phyloP scores from a whole-genome alignment of 1,140 invertebrate genomes.

The Hirudo medicinalis region DNA sequence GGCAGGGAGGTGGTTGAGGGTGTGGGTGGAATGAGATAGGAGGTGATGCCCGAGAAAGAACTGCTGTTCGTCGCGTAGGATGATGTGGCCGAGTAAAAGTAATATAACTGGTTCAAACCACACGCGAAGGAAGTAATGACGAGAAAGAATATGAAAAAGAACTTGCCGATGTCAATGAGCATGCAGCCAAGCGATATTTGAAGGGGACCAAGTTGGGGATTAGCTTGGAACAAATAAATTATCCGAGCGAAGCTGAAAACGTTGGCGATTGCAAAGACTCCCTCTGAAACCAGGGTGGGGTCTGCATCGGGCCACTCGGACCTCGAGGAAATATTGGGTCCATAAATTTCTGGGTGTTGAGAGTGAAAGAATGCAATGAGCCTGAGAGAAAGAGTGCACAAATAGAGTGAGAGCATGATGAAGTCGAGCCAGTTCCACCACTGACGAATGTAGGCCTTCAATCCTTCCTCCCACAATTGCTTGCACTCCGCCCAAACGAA shows the following conservation, averaged over 20 bases:
- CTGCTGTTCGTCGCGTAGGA: neutral
- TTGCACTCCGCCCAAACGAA: constrained; percentile 77
- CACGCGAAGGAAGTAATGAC: constrained; percentile 45
- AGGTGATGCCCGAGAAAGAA: too few species aligned
- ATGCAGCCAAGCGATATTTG: constrained; percentile 48
- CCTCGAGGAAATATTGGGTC: constrained; percentile 29
- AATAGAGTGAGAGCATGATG: constrained; percentile 52
- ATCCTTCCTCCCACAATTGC: constrained; percentile 68
- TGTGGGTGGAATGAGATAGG: neutral
- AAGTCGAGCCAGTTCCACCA: constrained; percentile 96
- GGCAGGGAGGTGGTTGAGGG: constrained; percentile 13
- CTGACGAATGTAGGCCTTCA: constrained; percentile 77
- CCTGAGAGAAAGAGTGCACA: constrained; percentile 42
- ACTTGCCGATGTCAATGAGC: constrained; percentile 47
- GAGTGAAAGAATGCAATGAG: constrained; percentile 34
- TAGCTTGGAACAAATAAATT: constrained; percentile 43
- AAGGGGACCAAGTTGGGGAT: constrained; percentile 43
- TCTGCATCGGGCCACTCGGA: constrained; percentile 37
- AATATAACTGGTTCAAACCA: constrained; percentile 46
- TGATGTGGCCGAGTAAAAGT: constrained; percentile 30
- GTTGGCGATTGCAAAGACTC: constrained; percentile 40
- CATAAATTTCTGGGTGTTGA: constrained; percentile 33
- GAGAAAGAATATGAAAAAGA: constrained; percentile 46
- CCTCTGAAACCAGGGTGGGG: constrained; percentile 38
- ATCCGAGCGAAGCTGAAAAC: constrained; percentile 41